A percentile compares a stretch with the other conserved stretches of the same genome.
Evolutionary conservation across 92 coral and sea anemone species (phyloP).

Genomic region (Epizoanthus ramosus): DNA sequence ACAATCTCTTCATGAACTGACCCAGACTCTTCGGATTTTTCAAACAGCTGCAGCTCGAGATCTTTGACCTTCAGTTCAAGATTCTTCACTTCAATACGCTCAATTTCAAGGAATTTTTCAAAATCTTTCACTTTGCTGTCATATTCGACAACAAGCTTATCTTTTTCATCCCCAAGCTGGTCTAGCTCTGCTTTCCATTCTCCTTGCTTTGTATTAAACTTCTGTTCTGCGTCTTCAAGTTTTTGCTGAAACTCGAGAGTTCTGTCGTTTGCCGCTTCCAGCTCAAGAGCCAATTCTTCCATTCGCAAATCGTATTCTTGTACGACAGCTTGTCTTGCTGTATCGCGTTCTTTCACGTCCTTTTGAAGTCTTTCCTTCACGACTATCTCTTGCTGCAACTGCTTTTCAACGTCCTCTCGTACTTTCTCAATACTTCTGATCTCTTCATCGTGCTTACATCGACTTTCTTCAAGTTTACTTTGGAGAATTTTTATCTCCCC

Average conservation of each 20-base stretch:
- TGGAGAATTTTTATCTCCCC: conserved; percentile 47
- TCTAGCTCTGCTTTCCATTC: conserved; percentile 48
- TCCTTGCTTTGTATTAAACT: conserved; percentile 33
- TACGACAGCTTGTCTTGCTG: conserved; percentile 81
- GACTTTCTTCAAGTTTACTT: conserved; percentile 42
- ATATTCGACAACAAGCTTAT: conserved; percentile 35
- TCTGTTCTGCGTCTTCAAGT: conserved; percentile 38
- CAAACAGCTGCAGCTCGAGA: conserved; percentile 53
- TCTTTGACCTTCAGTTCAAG: conserved; percentile 59
- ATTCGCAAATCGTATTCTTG: conserved; percentile 82
- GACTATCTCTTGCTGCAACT: conserved; percentile 48
- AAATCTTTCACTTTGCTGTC: not conserved
- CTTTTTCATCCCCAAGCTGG: conserved; percentile 49
- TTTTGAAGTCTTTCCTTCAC: conserved; percentile 67
- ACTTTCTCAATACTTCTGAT: conserved; percentile 48
- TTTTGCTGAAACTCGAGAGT: conserved; percentile 47
- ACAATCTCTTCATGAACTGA: conserved; percentile 28
- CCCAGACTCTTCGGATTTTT: conserved; percentile 44
- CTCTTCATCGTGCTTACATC: conserved; percentile 39
- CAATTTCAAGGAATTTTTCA: conserved; percentile 25
- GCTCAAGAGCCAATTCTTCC: conserved; percentile 70
- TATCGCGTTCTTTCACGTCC: conserved; percentile 72
- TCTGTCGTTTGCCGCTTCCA: conserved; percentile 70
- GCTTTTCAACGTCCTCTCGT: conserved; percentile 50
- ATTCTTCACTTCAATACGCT: conserved; percentile 8